phyloP scores from a whole-genome alignment of 2,113 vertebrate genomes.

The Aramus guarauna region DNA sequence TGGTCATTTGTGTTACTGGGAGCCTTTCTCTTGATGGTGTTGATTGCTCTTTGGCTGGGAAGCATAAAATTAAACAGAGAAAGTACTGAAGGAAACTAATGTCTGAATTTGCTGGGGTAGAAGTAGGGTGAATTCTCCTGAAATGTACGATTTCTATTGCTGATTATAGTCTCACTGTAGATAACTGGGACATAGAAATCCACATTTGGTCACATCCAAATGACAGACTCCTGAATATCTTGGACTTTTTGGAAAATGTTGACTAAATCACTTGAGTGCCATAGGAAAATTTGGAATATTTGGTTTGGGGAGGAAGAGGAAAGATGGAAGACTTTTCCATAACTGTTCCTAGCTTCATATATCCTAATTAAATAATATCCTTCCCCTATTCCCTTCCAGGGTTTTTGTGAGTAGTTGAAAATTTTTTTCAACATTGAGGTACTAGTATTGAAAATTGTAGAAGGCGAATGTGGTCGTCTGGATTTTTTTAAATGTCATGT shows the following conservation, averaged over 20 bases:
- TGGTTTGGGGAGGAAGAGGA: background rate
- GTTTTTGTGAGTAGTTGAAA: background rate
- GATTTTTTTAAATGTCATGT: background rate
- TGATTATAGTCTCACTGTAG: background rate
- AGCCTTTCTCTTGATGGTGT: background rate
- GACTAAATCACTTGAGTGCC: background rate
- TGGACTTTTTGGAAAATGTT: background rate
- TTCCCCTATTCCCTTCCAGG: background rate
- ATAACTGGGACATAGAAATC: background rate
- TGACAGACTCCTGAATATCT: background rate
- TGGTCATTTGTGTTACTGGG: background rate
- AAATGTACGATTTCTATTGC: background rate
- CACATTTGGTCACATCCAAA: background rate
- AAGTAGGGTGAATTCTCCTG: fast-evolving
- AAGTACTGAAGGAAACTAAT: background rate
- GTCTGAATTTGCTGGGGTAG: background rate
- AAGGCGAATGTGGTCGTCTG: background rate
- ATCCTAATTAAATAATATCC: background rate
- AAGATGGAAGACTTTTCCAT: background rate
- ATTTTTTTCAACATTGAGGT: background rate
- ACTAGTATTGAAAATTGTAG: background rate
- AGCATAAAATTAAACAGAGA: background rate
- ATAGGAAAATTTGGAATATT: background rate
- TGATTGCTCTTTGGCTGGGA: background rate
- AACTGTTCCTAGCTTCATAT: background rate